Percentiles rank a stretch among this genome's conserved stretches.
Evolutionary conservation across 2,797 vertebrate species (phyloP).

Genomic region (Oryzias sinensis): DNA sequence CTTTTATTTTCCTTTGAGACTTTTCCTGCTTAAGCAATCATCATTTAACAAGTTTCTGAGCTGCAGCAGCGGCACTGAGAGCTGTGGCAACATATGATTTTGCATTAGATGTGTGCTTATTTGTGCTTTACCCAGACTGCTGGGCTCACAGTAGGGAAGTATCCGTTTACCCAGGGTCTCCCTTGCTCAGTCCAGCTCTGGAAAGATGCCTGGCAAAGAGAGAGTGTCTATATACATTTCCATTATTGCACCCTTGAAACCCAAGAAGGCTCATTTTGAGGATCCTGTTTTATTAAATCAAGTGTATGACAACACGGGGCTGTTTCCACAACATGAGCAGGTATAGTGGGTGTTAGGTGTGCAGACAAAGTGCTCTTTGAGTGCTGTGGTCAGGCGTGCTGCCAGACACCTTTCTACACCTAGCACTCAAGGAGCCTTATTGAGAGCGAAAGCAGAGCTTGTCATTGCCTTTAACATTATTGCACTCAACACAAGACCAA

Average conservation of each 20-base stretch:
- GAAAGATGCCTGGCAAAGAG: slow-evolving; percentile 44
- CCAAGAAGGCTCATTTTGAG: slow-evolving; percentile 69
- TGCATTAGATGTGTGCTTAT: slow-evolving; percentile 48
- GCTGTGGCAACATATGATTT: slow-evolving; percentile 39
- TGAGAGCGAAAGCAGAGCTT: slow-evolving; percentile 53
- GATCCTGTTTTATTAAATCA: slow-evolving; percentile 77
- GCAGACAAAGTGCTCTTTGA: slow-evolving; percentile 78
- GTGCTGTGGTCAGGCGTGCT: slow-evolving; percentile 66
- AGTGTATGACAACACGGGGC: slow-evolving; percentile 59
- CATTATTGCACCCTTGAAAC: slow-evolving; percentile 64
- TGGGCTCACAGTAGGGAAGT: slow-evolving; percentile 64
- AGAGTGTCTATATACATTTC: slow-evolving; percentile 51
- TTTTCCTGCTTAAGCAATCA: slow-evolving; percentile 64
- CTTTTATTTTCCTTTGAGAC: slow-evolving; percentile 36
- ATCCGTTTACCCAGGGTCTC: slow-evolving; percentile 63
- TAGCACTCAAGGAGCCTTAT: slow-evolving; percentile 69
- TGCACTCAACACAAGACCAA: slow-evolving; percentile 69
- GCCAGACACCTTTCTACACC: slow-evolving; percentile 79
- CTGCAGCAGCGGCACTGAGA: slow-evolving; percentile 20
- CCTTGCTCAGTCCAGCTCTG: slow-evolving; percentile 48
- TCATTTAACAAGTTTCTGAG: slow-evolving; percentile 53
- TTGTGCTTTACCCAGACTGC: slow-evolving; percentile 48
- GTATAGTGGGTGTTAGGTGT: slow-evolving; percentile 63
- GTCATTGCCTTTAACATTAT: slow-evolving; percentile 67
- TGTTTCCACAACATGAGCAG: slow-evolving; percentile 73